Evolutionary conservation across 2,113 vertebrate genomes (phyloP).

Genomic region (Pituophis catenifer): DNA sequence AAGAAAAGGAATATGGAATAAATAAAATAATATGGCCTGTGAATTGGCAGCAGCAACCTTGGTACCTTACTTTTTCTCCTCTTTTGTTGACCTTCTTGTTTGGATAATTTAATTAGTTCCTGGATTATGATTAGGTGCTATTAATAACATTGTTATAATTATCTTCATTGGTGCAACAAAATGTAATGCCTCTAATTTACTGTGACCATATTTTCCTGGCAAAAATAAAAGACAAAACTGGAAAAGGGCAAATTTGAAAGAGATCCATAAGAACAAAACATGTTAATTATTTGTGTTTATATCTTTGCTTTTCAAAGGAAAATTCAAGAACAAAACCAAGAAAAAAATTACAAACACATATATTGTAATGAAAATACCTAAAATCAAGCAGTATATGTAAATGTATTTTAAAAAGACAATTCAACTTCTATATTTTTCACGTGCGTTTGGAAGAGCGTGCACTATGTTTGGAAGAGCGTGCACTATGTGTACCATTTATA

Average conservation of each 20-base stretch:
- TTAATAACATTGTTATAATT: background rate
- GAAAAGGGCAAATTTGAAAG: background rate
- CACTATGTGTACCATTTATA: background rate
- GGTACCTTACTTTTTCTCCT: background rate
- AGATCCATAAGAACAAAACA: background rate
- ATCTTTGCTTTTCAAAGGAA: background rate
- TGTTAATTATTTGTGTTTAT: background rate
- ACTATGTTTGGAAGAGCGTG: background rate
- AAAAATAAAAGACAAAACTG: background rate
- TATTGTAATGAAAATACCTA: background rate
- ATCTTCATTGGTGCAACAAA: background rate
- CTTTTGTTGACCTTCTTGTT: background rate
- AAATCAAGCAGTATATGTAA: background rate
- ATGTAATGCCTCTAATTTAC: background rate
- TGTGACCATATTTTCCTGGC: background rate
- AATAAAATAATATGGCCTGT: background rate
- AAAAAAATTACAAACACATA: background rate
- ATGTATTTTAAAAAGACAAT: background rate
- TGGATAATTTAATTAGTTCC: background rate
- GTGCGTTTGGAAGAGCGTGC: background rate
- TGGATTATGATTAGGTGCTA: background rate
- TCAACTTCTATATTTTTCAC: background rate
- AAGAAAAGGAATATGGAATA: background rate
- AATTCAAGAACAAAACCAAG: background rate
- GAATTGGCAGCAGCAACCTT: constrained; percentile 1